A percentile compares a stretch with the other conserved stretches of the same genome.
Evolutionary conservation across 2,797 vertebrate species (phyloP).

Genomic region (Steatocranus sp.): DNA sequence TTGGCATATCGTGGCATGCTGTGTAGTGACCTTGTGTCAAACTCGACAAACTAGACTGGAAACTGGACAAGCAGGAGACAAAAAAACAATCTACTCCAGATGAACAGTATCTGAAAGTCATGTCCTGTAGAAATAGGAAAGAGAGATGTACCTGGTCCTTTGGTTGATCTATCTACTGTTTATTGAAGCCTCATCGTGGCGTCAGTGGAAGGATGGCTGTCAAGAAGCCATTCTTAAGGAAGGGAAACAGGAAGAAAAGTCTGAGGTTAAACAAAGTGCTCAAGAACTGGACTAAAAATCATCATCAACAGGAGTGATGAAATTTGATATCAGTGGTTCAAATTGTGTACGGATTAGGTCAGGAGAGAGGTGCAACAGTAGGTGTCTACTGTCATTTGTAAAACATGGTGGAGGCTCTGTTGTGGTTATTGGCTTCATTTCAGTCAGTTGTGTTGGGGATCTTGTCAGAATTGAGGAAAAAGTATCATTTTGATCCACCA

Average conservation of each 20-base stretch:
- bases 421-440: not conserved
- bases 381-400: not conserved
- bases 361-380: not conserved
- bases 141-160: not conserved
- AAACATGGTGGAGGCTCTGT: not conserved
- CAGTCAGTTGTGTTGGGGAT: not conserved
- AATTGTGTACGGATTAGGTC: not conserved
- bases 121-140: not conserved
- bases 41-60: not conserved
- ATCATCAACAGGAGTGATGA: not conserved
- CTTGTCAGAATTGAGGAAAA: not conserved
- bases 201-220: not conserved
- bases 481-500: not conserved
- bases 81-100: not conserved
- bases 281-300: not conserved
- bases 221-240: not conserved
- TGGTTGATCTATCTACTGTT: not conserved
- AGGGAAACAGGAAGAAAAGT: not conserved
- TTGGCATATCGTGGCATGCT: not conserved
- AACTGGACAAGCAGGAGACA: not conserved
- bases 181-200: not conserved
- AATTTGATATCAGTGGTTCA: not conserved
- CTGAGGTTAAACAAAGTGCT: not conserved
- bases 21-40: not conserved
- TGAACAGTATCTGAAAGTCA: not conserved